Evolutionary conservation across 2,797 vertebrate species (phyloP).

Genomic region (Pseudochaenichthys georgianus): DNA sequence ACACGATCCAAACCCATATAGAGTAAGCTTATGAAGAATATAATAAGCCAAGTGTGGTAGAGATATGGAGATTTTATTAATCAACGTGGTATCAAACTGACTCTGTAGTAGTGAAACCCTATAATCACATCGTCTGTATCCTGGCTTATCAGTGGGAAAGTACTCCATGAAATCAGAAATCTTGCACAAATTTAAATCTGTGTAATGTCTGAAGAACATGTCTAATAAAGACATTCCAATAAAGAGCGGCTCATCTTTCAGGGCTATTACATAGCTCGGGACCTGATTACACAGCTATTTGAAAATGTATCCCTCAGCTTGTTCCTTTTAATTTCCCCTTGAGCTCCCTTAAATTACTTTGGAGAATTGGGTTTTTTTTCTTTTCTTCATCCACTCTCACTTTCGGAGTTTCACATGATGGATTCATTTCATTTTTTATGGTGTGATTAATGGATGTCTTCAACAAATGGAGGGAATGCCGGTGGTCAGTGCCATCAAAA

Average conservation of each 20-base stretch:
- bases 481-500: slow-evolving; percentile 74
- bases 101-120: slow-evolving; percentile 33
- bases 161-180: slow-evolving; percentile 67
- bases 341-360: slow-evolving; percentile 79
- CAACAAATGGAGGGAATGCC: slow-evolving; percentile 65
- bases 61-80: slow-evolving; percentile 57
- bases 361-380: slow-evolving; percentile 59
- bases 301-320: slow-evolving; percentile 78
- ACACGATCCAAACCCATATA: slow-evolving; percentile 34
- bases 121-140: slow-evolving; percentile 55
- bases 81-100: slow-evolving; percentile 56
- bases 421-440: slow-evolving; percentile 71
- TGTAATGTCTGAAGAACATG: slow-evolving; percentile 70
- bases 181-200: slow-evolving; percentile 62
- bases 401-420: slow-evolving; percentile 57
- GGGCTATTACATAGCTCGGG: slow-evolving; percentile 74
- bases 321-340: slow-evolving; percentile 79
- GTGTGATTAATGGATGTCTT: slow-evolving; percentile 76
- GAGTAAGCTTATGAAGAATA: slow-evolving; percentile 28
- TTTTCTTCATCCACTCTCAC: slow-evolving; percentile 28
- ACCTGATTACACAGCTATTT: slow-evolving; percentile 80
- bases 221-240: slow-evolving; percentile 78
- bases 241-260: slow-evolving; percentile 75
- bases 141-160: slow-evolving; percentile 58
- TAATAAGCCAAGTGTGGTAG: slow-evolving; percentile 31